phyloP scores from a whole-genome alignment of 2,113 vertebrate species.

The Notothenia coriiceps region DNA sequence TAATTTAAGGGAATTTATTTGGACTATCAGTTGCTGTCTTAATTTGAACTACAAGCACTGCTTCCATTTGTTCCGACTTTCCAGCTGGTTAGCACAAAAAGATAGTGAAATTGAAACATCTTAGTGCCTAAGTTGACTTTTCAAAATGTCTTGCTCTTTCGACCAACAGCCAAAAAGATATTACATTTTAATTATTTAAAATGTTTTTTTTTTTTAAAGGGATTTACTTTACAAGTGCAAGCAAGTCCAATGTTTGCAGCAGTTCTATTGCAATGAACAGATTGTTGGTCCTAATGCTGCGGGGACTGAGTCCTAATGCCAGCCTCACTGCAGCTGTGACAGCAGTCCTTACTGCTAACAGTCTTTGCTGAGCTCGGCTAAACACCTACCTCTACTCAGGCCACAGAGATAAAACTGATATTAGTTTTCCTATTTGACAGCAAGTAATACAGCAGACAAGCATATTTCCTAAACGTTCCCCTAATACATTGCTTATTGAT shows the following conservation, averaged over 20 bases:
- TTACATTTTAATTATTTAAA: not conserved
- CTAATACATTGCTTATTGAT: not conserved
- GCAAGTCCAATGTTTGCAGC: too few species aligned
- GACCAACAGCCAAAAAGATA: not conserved
- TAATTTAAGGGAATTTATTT: not conserved
- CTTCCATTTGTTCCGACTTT: not conserved
- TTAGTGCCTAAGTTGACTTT: not conserved
- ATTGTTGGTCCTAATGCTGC: too few species aligned
- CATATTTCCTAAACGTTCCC: constrained; percentile 13
- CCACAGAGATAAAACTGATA: not conserved
- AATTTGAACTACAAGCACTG: not conserved
- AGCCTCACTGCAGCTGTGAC: not conserved
- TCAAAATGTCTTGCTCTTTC: not conserved
- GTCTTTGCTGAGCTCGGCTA: not conserved
- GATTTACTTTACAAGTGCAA: too few species aligned
- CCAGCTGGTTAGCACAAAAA: not conserved
- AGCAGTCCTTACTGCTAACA: not conserved
- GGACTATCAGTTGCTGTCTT: not conserved
- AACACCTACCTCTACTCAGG: not conserved
- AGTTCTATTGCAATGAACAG: too few species aligned
- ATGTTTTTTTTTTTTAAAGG: too few species aligned
- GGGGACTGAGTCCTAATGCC: too few species aligned
- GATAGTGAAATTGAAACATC: too few species aligned
- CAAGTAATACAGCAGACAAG: constrained; percentile 8
- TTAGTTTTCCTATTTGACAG: not conserved